Conservation (phyloP, 2,113 vertebrate species). For the Felis catus region DNA sequence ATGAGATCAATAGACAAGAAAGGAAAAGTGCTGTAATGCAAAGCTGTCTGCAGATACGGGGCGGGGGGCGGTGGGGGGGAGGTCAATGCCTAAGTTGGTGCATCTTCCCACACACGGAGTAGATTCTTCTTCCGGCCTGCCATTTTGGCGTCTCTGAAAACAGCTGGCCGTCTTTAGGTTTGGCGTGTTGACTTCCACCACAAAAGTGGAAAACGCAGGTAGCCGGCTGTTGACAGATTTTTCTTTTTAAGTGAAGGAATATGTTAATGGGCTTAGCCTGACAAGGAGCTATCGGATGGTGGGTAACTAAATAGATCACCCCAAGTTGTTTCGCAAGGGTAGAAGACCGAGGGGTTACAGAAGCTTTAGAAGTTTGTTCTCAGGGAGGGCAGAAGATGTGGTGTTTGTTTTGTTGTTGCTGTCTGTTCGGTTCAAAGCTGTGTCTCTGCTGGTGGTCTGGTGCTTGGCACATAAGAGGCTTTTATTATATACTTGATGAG, state of each 20-base stretch:
- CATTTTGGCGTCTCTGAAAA: not conserved
- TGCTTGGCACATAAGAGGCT: not conserved
- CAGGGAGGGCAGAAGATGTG: not conserved
- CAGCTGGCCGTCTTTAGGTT: not conserved
- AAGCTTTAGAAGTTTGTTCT: not conserved
- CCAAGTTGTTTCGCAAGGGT: not conserved
- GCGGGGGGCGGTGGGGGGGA: accelerated
- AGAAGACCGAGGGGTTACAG: not conserved
- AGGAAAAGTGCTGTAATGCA: accelerated
- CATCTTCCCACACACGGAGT: accelerated
- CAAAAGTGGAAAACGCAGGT: not conserved
- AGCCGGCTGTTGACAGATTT: not conserved
- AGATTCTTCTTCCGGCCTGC: not conserved
- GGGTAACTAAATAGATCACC: conserved; percentile 50
- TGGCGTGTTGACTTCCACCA: not conserved
- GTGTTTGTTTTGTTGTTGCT: not conserved
- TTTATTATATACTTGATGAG: not conserved
- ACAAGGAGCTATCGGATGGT: conserved; percentile 6
- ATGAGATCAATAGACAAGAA: not conserved
- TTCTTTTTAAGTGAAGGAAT: conserved; percentile 39
- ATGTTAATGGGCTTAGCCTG: conserved; percentile 64
- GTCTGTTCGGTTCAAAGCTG: not conserved
- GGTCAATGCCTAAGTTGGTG: accelerated
- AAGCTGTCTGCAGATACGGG: accelerated
- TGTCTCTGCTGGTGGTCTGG: not conserved